These are phyloP conservation scores for Litoditis marina DNA, from an alignment of 2,888 invertebrate species.

Conservation along the genomic window DNA sequence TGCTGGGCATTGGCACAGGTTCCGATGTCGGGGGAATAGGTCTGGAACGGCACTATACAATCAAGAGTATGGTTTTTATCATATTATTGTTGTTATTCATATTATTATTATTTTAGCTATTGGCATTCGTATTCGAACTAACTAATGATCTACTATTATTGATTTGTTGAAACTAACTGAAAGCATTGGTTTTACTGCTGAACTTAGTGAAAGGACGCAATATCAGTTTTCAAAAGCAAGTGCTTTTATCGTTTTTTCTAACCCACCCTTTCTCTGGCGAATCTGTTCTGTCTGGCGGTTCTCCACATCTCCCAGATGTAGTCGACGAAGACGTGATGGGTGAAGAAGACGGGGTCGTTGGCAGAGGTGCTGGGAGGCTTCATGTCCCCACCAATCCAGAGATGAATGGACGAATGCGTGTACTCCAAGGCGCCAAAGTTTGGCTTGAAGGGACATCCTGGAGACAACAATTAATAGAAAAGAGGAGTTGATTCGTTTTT, in stretches of 20 bases:
- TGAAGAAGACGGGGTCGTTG: constrained; percentile 55
- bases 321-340: constrained; percentile 59
- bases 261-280: constrained; percentile 48
- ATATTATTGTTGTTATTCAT: too few species aligned
- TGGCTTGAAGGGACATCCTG: constrained; percentile 56
- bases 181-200: too few species aligned
- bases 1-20: constrained; percentile 59
- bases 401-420: constrained; percentile 56
- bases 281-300: constrained; percentile 51
- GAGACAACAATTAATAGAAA: too few species aligned
- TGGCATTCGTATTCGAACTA: too few species aligned
- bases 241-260: constrained; percentile 3
- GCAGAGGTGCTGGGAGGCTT: constrained; percentile 53
- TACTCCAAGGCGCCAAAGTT: constrained; percentile 60
- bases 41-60: constrained; percentile 41
- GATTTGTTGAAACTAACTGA: too few species aligned
- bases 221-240: background rate
- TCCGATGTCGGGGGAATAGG: constrained; percentile 55
- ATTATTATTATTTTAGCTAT: too few species aligned
- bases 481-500: too few species aligned
- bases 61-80: too few species aligned
- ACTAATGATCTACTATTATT: too few species aligned
- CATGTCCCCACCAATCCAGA: constrained; percentile 61
- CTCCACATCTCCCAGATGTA: constrained; percentile 59
- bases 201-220: too few species aligned